These are phyloP conservation scores for Pristionchus maxplancki DNA, from an alignment of 2,888 invertebrate genomes.

Conservation along the genomic window DNA sequence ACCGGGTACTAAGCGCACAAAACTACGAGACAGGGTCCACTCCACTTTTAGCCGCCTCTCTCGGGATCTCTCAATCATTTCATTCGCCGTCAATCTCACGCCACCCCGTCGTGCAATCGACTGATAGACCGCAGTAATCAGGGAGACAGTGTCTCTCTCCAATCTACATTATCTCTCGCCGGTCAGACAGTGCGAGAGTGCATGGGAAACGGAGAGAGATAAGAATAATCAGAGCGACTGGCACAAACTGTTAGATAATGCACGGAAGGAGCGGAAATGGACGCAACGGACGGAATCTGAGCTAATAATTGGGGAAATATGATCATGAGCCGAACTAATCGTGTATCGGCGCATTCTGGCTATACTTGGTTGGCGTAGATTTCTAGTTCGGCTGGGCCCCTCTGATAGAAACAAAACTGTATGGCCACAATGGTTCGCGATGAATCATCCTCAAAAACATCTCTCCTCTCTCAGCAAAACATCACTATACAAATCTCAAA, in stretches of 20 bases:
- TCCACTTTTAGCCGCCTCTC: not conserved
- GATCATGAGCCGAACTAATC: no score
- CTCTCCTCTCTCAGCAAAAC: no score
- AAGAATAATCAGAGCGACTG: not conserved
- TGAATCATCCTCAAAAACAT: not conserved
- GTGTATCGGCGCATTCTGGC: no score
- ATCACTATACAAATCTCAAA: not conserved
- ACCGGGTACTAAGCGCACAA: not conserved
- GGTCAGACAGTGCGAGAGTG: not conserved
- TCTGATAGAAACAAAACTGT: no score
- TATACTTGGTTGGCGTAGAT: no score
- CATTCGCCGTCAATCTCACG: not conserved
- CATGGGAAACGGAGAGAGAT: not conserved
- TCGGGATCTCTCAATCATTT: not conserved
- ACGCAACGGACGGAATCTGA: not conserved
- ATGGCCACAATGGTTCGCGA: no score
- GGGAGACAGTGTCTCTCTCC: not conserved
- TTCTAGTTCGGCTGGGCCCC: no score
- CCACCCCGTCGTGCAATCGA: not conserved
- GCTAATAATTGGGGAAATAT: no score
- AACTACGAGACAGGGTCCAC: not conserved
- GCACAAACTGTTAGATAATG: not conserved
- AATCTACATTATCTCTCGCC: not conserved
- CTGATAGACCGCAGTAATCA: not conserved
- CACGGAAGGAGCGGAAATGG: not conserved